Evolutionary conservation across 2,797 vertebrate species (phyloP).

Genomic region (Rhynchotus rufescens): DNA sequence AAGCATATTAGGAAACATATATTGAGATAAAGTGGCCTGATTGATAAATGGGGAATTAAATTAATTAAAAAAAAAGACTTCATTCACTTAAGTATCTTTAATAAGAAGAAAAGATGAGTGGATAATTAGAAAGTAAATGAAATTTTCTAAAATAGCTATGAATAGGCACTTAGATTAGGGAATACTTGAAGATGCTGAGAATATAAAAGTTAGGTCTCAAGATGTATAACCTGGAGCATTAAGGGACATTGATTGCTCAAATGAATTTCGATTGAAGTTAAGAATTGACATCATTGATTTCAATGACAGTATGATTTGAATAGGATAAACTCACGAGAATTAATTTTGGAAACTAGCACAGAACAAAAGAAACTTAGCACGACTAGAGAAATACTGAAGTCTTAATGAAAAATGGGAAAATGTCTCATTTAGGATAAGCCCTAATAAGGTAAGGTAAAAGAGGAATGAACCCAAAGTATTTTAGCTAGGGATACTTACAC

Average conservation of each 20-base stretch:
- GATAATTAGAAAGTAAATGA: not conserved
- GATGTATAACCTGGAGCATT: not conserved
- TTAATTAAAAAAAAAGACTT: not conserved
- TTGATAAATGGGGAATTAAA: conserved; percentile 1
- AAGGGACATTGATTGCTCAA: not conserved
- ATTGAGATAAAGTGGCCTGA: not conserved
- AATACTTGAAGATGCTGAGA: not conserved
- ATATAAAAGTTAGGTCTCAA: not conserved
- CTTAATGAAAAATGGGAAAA: not conserved
- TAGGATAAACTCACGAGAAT: not conserved
- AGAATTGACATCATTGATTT: not conserved
- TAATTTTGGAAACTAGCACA: not conserved
- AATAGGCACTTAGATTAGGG: not conserved
- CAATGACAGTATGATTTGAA: not conserved
- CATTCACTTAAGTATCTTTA: not conserved
- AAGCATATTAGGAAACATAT: not conserved
- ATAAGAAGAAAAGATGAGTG: not conserved
- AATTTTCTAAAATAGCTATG: not conserved
- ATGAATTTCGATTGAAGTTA: not conserved
- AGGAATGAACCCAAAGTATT: not conserved
- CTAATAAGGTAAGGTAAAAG: not conserved
- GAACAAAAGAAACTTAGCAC: not conserved
- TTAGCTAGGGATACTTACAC: not conserved
- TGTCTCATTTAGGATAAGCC: not conserved
- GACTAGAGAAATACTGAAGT: not conserved